These are phyloP conservation scores for Muschampia plurimacula DNA, from an alignment of 2,888 invertebrate genomes.

Conservation along the genomic window DNA sequence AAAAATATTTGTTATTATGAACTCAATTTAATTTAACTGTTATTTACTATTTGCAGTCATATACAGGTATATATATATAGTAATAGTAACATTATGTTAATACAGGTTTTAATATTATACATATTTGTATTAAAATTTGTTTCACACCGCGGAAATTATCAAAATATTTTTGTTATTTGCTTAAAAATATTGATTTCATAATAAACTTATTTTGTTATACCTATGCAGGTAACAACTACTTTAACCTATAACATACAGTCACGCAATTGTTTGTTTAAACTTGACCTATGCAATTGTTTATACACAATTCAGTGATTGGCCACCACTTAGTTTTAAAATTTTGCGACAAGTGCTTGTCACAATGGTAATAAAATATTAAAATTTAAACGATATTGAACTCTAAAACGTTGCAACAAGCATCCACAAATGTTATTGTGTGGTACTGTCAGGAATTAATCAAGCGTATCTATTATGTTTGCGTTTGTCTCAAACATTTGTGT, in stretches of 20 bases:
- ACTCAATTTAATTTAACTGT: too few species aligned
- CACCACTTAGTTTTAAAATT: conserved; percentile 34
- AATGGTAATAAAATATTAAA: background rate
- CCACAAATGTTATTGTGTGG: conserved; percentile 17
- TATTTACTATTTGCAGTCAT: too few species aligned
- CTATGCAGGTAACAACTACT: too few species aligned
- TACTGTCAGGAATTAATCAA: conserved; percentile 41
- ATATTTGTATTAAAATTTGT: too few species aligned
- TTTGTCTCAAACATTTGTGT: conserved; percentile 48
- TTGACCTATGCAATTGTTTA: conserved; percentile 43
- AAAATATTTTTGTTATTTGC: too few species aligned
- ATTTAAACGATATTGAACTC: conserved; percentile 25
- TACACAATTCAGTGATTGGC: conserved; percentile 40
- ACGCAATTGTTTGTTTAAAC: conserved; percentile 42
- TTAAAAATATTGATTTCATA: too few species aligned
- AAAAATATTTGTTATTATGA: too few species aligned
- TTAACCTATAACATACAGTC: background rate
- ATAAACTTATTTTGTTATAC: background rate
- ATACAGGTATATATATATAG: too few species aligned
- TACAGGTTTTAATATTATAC: too few species aligned
- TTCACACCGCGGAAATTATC: too few species aligned
- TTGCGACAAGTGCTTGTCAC: conserved; percentile 34
- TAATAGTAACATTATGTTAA: too few species aligned
- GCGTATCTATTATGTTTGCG: conserved; percentile 47
- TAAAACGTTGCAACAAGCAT: conserved; percentile 14